These are phyloP conservation scores for Polyommatus icarus DNA, from an alignment of 2,888 invertebrate genomes.

Conservation along the genomic window DNA sequence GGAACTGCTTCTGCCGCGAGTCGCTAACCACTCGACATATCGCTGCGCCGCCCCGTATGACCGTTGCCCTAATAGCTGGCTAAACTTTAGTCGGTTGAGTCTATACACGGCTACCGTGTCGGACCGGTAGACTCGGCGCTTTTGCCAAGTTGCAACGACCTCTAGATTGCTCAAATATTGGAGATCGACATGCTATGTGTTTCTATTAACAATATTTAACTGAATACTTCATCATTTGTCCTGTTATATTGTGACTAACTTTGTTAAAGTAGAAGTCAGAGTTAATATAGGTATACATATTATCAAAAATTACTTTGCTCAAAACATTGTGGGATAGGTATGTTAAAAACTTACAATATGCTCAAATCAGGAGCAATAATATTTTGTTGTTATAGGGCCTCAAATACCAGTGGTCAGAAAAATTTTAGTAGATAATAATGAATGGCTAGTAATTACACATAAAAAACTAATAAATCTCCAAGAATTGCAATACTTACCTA, in stretches of 20 bases:
- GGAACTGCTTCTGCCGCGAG: constrained; percentile 41
- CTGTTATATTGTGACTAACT: not conserved
- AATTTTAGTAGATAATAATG: not conserved
- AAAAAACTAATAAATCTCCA: not conserved
- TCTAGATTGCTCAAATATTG: not conserved
- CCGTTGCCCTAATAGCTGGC: constrained; percentile 51
- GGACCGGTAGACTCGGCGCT: constrained; percentile 52
- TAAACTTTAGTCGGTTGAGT: constrained; percentile 58
- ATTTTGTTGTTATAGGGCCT: not conserved
- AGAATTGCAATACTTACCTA: not conserved
- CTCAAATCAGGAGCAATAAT: not conserved
- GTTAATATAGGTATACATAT: not conserved
- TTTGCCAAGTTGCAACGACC: not conserved
- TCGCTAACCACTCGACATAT: constrained; percentile 31
- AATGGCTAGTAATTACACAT: not conserved
- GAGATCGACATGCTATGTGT: not conserved
- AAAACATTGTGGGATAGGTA: not conserved
- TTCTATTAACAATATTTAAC: not conserved
- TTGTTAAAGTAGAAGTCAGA: not conserved
- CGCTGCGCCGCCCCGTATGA: constrained; percentile 33
- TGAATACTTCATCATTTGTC: not conserved
- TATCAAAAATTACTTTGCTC: not conserved
- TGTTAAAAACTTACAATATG: not conserved
- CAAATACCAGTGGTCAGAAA: not conserved
- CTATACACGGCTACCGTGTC: constrained; percentile 55